These are phyloP conservation scores for Tetropium fuscum DNA, from an alignment of 2,888 invertebrate genomes.

Conservation along the genomic window DNA sequence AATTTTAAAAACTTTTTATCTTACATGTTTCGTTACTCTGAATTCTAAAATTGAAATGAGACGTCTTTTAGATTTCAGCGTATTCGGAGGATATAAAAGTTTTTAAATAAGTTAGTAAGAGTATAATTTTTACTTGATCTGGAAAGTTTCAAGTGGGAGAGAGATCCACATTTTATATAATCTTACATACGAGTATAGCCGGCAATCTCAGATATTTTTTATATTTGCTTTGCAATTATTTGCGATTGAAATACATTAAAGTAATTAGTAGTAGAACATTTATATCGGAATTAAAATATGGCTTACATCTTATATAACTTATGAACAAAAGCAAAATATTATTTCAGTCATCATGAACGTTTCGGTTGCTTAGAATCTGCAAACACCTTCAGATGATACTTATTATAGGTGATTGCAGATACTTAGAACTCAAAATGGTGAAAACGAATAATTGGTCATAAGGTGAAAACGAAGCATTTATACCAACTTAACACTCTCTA, in stretches of 20 bases:
- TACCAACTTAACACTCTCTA: too few relatives aligned
- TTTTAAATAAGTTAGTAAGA: constrained; percentile 45
- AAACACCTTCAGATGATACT: too few relatives aligned
- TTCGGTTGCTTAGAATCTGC: too few relatives aligned
- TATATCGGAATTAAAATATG: too few relatives aligned
- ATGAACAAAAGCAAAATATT: too few relatives aligned
- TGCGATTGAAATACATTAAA: neutral
- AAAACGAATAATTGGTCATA: too few relatives aligned
- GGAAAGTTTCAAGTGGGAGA: constrained; percentile 21
- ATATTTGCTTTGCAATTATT: neutral
- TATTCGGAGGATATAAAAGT: constrained; percentile 50
- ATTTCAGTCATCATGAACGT: too few relatives aligned
- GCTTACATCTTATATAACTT: too few relatives aligned
- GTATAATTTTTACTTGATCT: constrained; percentile 45
- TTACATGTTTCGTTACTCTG: constrained; percentile 50
- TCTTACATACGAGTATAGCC: neutral
- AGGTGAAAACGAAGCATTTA: too few relatives aligned
- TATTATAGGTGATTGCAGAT: too few relatives aligned
- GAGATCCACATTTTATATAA: constrained; percentile 16
- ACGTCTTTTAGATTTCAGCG: constrained; percentile 44
- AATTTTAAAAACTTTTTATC: constrained; percentile 39
- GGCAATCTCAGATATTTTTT: neutral
- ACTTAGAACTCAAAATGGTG: too few relatives aligned
- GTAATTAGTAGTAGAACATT: too few relatives aligned
- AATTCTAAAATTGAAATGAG: constrained; percentile 49